phyloP scores from a whole-genome alignment of 2,797 vertebrate species.

The Periophthalmus magnuspinnatus region DNA sequence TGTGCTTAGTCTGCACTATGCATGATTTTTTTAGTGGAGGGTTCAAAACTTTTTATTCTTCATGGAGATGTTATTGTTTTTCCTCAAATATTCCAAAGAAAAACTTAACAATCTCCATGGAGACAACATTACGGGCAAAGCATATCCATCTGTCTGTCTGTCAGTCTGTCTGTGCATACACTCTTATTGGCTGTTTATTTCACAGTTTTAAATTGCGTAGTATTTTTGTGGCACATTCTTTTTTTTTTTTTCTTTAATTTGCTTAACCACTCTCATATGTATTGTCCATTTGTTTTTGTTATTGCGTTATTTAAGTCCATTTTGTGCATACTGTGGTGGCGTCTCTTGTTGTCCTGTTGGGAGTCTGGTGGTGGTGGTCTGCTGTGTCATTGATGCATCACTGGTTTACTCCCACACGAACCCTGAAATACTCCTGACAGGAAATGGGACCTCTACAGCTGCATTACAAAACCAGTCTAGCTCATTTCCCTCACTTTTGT shows the following conservation, averaged over 20 bases:
- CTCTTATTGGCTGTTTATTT: not conserved
- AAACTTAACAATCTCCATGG: too few species aligned
- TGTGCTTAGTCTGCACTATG: conserved; percentile 31
- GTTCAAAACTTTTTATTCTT: too few species aligned
- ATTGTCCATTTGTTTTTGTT: conserved; percentile 10
- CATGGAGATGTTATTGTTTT: too few species aligned
- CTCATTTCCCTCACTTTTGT: conserved; percentile 55
- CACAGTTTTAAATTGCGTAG: conserved; percentile 22
- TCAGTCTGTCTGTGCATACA: not conserved
- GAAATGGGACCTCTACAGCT: conserved; percentile 73
- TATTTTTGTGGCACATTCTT: conserved; percentile 28
- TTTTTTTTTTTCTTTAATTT: conserved; percentile 49
- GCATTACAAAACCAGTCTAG: conserved; percentile 46
- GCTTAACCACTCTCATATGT: conserved; percentile 28
- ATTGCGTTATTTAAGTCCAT: conserved; percentile 18
- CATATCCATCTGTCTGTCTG: too few species aligned
- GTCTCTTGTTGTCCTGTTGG: conserved; percentile 20
- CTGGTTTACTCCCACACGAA: conserved; percentile 70
- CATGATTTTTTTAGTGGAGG: not conserved
- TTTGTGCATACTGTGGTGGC: conserved; percentile 40
- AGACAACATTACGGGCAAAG: too few species aligned
- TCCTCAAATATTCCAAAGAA: too few species aligned
- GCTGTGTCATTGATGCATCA: conserved; percentile 62
- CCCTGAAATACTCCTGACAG: conserved; percentile 65
- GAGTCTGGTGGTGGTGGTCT: conserved; percentile 48